Percentiles rank a stretch among this genome's conserved stretches.
Evolutionary conservation across 2,888 invertebrate genomes (phyloP).

Genomic region (Lepidonotus clava): DNA sequence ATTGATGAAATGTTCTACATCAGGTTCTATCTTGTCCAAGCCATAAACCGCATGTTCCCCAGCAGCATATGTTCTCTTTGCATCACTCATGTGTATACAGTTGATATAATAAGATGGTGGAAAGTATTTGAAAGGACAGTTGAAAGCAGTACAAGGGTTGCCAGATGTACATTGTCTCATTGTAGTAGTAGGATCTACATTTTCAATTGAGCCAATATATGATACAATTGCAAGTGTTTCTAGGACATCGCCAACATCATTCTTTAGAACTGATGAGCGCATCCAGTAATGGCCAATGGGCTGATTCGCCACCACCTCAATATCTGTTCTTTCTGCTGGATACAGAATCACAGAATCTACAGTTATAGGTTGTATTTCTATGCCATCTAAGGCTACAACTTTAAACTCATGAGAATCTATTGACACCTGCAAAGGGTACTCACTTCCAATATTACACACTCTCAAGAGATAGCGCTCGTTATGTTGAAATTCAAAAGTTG

Average conservation of each 20-base stretch:
- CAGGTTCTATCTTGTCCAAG: neutral
- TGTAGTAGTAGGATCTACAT: neutral
- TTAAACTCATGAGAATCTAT: slow-evolving; percentile 57
- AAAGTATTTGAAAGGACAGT: neutral
- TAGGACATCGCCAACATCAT: neutral
- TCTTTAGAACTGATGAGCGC: too few species aligned
- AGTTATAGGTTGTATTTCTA: slow-evolving; percentile 52
- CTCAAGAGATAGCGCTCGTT: slow-evolving; percentile 51
- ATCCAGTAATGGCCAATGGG: too few species aligned
- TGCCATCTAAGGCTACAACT: slow-evolving; percentile 59
- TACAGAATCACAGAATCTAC: slow-evolving; percentile 57
- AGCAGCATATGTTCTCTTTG: neutral
- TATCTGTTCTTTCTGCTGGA: slow-evolving; percentile 57
- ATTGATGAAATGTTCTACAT: neutral
- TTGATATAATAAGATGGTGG: neutral
- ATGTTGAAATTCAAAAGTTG: slow-evolving; percentile 25
- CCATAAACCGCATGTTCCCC: neutral
- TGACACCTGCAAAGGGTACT: slow-evolving; percentile 49
- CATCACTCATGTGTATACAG: neutral
- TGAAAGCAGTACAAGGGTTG: neutral
- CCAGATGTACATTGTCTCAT: neutral
- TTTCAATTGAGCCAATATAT: neutral
- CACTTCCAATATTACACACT: slow-evolving; percentile 45
- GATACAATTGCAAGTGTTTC: neutral
- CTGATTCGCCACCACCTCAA: slow-evolving; percentile 44